phyloP scores from a whole-genome alignment of 2,113 vertebrate species.

The Centropus unirufus region DNA sequence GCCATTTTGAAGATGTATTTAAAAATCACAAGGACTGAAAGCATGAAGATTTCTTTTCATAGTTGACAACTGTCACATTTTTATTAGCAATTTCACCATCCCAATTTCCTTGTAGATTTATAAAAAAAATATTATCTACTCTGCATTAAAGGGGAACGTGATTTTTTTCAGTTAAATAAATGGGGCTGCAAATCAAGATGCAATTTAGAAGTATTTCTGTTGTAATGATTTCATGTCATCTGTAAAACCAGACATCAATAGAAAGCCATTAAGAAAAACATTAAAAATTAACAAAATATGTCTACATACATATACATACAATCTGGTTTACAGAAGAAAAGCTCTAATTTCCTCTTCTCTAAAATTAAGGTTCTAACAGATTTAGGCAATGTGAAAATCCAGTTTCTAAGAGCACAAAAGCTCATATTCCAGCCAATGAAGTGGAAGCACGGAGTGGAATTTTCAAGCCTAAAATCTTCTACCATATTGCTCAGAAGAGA shows the following conservation, averaged over 20 bases:
- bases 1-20: background rate
- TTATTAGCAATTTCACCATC: background rate
- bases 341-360: accelerated
- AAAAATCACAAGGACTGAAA: background rate
- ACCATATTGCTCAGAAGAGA: background rate
- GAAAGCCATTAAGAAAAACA: background rate
- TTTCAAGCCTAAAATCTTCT: background rate
- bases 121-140: background rate
- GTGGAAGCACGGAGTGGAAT: background rate
- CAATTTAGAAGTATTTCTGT: background rate
- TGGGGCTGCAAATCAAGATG: background rate
- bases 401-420: background rate
- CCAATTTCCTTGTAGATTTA: background rate
- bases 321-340: background rate
- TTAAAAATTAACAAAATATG: background rate
- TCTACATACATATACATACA: too few relatives aligned
- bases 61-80: background rate
- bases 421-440: background rate
- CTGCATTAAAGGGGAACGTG: background rate
- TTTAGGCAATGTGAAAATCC: background rate
- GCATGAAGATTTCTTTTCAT: background rate
- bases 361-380: background rate
- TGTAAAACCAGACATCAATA: background rate
- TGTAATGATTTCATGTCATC: background rate
- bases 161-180: background rate